phyloP scores from a whole-genome alignment of 2,888 invertebrate species.

The Piscicola geometra region DNA sequence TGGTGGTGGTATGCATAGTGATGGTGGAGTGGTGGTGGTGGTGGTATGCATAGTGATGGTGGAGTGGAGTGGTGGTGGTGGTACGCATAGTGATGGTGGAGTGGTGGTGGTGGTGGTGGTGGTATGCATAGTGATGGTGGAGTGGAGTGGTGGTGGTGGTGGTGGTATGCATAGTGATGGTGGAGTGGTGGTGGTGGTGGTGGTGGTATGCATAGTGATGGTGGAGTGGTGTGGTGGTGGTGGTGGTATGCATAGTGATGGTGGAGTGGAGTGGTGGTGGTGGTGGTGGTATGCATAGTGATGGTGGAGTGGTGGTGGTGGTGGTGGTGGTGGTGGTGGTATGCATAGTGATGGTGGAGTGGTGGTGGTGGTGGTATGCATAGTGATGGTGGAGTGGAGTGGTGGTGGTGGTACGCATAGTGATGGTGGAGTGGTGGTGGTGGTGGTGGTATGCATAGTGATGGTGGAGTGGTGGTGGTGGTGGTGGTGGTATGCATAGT shows the following conservation, averaged over 20 bases:
- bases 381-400: conserved; percentile 92
- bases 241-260: background rate
- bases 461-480: conserved; percentile 14
- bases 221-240: background rate
- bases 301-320: background rate
- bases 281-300: background rate
- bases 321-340: background rate
- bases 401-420: background rate
- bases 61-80: background rate
- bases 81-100: background rate
- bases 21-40: no score
- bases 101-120: no score
- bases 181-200: no score
- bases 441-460: background rate
- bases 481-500: no score
- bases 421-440: background rate
- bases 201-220: background rate
- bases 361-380: conserved; percentile 65
- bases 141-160: background rate
- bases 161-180: no score
- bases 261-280: no score
- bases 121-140: background rate
- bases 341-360: background rate
- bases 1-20: background rate
- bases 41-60: background rate